These are phyloP conservation scores for Marasmarcha lunaedactyla DNA, from an alignment of 2,888 invertebrate genomes.

Conservation along the genomic window DNA sequence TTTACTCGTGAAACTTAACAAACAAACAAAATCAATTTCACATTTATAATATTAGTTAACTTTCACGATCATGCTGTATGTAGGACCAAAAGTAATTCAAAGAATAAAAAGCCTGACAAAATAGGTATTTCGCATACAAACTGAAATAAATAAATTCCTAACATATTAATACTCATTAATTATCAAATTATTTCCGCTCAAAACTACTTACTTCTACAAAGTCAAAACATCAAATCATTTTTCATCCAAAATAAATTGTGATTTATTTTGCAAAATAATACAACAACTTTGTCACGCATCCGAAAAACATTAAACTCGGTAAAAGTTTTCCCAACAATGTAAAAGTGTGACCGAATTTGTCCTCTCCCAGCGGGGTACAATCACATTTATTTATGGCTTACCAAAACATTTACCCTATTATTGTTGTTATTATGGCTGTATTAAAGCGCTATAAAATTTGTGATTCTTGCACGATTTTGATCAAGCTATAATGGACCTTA, in stretches of 20 bases:
- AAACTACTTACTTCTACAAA: no score
- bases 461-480: conserved; percentile 43
- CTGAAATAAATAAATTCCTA: no score
- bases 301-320: background rate
- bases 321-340: conserved; percentile 11
- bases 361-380: conserved; percentile 42
- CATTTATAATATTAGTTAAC: no score
- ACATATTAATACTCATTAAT: no score
- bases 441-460: conserved; percentile 67
- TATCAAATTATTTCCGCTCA: no score
- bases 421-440: conserved; percentile 66
- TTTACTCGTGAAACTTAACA: no score
- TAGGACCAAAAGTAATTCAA: no score
- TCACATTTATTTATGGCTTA: conserved; percentile 63
- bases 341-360: conserved; percentile 40
- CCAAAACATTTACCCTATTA: conserved; percentile 71
- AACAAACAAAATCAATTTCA: no score
- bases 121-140: no score
- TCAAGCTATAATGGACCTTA: no score
- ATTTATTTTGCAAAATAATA: background rate
- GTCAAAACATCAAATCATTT: background rate
- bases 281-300: conserved; percentile 3
- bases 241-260: background rate
- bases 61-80: no score
- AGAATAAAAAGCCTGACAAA: no score